Evolutionary conservation across 2,797 vertebrate genomes (phyloP), one percentile per base, ranked within the genome.

Genomic region (Pagetopsis macropterus): DNA sequence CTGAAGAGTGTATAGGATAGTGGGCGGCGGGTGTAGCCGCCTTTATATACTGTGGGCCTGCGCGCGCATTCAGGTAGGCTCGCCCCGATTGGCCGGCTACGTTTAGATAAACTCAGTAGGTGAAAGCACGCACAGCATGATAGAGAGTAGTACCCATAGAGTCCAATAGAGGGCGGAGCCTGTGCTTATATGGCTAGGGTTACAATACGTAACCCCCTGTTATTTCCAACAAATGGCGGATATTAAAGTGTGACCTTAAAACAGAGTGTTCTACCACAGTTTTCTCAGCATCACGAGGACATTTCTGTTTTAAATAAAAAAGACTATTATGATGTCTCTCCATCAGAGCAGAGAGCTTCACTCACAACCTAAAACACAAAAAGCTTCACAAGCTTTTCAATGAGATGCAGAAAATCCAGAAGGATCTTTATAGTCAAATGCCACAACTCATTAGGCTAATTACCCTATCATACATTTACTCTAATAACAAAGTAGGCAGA

Each of bases 361-460:
- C 70, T 64, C n/a, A 10, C 54, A 76, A 85, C 60, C 59, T 72
- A 21, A 65, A 79, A 83, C 87, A 90, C 86, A 73, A 83, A 87
- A 89, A 86, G 84, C 75, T 81, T 75, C 60, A 71, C 85, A 31
- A 33, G 55, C 69, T 82, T 83, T 90, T 87, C 92, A 93, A 94
- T 91, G 87, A 89, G 82, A 88, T 88, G 83, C 88, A 78, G 84
- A 85, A 78, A 88, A 91, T 88, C 86, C 78, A 84, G 85, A 89
- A 84, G 82, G 83, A 88, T 89, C 84, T 90, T 92, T 92, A 91
- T 87, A 81, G 89, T 91, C 93, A 37, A 94, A 89, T 86, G 85
- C 88, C 89, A 90, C 88, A 92, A 92, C 91, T 94, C 90, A 90
- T 94, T 93, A 93, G 84, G 90, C 91, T 94, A 94, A 94, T 94